These are phyloP conservation scores for Ashinkailepas kermadecensis DNA, from an alignment of 2,888 invertebrate species.

Conservation along the genomic window DNA sequence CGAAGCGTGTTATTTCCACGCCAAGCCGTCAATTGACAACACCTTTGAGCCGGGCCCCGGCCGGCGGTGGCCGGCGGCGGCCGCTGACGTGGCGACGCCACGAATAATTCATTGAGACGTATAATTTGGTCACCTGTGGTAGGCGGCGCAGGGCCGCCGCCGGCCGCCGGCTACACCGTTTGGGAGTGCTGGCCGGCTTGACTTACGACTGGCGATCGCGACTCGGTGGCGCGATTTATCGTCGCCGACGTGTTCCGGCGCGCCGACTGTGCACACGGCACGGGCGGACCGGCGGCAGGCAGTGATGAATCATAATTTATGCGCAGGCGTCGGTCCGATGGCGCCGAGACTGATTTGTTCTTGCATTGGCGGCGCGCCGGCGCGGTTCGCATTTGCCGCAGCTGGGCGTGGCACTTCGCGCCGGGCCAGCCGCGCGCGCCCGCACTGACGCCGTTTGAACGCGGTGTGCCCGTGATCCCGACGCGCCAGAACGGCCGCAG, in stretches of 20 bases:
- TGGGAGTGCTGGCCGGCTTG: background rate
- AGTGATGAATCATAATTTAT: background rate
- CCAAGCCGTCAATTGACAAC: constrained; percentile 20
- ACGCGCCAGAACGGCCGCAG: too few species aligned
- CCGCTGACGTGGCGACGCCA: background rate
- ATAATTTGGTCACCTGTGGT: constrained; percentile 9
- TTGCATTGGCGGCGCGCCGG: background rate
- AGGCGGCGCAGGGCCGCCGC: background rate
- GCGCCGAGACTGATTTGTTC: constrained; percentile 5
- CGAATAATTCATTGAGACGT: constrained; percentile 1
- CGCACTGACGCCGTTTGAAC: too few species aligned
- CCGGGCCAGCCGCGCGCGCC: too few species aligned
- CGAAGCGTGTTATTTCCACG: constrained; percentile 8
- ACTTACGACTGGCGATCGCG: background rate
- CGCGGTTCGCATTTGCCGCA: too few species aligned
- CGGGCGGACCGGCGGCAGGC: background rate
- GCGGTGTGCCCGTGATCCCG: too few species aligned
- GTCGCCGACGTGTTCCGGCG: background rate
- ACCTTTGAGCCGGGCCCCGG: background rate
- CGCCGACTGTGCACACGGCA: background rate
- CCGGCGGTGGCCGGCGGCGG: background rate
- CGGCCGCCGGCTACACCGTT: background rate
- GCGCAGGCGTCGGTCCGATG: background rate
- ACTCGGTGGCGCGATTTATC: background rate
- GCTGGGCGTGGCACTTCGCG: too few species aligned